Base-by-base conservation (phyloP, 2,797 vertebrate genomes). In the Etheostoma nigrum region DNA sequence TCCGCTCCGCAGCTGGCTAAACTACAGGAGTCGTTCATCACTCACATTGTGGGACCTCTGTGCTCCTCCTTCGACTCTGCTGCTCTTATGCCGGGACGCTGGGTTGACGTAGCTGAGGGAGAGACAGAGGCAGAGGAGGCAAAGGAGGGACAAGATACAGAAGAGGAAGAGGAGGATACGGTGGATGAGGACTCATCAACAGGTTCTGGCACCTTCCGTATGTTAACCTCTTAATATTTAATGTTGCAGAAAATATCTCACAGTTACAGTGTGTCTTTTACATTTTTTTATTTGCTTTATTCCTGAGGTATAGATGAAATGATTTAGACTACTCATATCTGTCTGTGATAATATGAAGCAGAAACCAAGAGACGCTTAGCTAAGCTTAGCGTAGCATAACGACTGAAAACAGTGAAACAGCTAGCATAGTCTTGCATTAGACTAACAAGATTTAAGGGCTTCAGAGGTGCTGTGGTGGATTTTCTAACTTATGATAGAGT, bases 1-100 rank as follows among this genome's bases (percentile, higher is more conserved):
- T 97, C 98, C 0, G 96, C 97, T 3, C 98, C 98, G 0, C 97
- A 99, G 90, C 91, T 99, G 69, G 98, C 98, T 44, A 97, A 98
- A 65, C 96, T 99, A 10, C 98, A 99, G 91, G 98, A 99, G 82
- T 99, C 98, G 4, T 99, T 99, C 92, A 99, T 99, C 90, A 97
- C 97, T 19, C 98, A 99, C 93, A 99, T 99, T 6, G 98, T 99
- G 85, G 97, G 98, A 9, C 98, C 98, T 1, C 95, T 99, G 0
- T 99, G 98, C 82, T 96, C 96, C 69, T 99, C 98, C 64, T 99
- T 99, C 2, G 92, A 98, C 87, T 97, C 97, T 0, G 97, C 97
- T 0, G 97, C 97, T 25, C 96, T 99, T 9, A 99, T 99, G 96
- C 98, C 98, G 0, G 98, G 98, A n/a, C 93, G 67, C 49, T 99